A percentile compares a stretch with the other conserved stretches of the same genome.
Conservation (phyloP, 2,113 vertebrate genomes). For the Alethe castanea region DNA sequence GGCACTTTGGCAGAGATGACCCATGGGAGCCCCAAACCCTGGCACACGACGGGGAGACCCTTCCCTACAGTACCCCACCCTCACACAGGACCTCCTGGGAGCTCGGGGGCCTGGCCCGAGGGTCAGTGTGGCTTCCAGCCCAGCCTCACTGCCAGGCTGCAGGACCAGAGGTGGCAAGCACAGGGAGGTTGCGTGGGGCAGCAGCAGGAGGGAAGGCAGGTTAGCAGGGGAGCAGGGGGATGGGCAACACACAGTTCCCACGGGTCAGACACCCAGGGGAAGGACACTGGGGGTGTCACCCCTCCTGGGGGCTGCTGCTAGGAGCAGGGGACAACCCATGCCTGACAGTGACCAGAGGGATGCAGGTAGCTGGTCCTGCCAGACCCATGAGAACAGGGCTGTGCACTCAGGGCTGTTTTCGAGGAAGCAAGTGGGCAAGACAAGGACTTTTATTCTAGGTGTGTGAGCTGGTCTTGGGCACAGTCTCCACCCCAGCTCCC, state of each 20-base stretch:
- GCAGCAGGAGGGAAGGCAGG: not conserved
- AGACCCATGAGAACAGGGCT: not conserved
- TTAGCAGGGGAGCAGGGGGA: not conserved
- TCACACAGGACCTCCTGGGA: not conserved
- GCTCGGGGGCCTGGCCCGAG: fast-evolving
- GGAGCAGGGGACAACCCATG: not conserved
- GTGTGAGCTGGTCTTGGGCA: not conserved
- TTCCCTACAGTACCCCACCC: not conserved
- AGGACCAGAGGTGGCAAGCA: not conserved
- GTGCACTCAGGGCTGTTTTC: not conserved
- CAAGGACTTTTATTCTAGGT: not conserved
- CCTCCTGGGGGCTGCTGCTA: not conserved
- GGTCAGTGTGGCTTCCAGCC: conserved; percentile 14
- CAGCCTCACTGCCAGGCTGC: not conserved
- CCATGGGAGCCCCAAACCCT: not conserved
- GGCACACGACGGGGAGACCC: fast-evolving
- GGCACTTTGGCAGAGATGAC: not conserved
- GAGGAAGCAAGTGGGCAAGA: not conserved
- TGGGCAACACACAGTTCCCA: fast-evolving
- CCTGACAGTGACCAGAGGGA: not conserved
- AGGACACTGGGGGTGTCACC: not conserved
- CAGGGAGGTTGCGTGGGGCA: fast-evolving
- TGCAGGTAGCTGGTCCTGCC: not conserved
- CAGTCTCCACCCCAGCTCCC: too few relatives aligned
- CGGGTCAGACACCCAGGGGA: fast-evolving